Percentiles rank a stretch among this genome's conserved stretches.
These are phyloP conservation scores for Anguilla marmorata DNA, from an alignment of 2,797 vertebrate species.

Conservation along the genomic window DNA sequence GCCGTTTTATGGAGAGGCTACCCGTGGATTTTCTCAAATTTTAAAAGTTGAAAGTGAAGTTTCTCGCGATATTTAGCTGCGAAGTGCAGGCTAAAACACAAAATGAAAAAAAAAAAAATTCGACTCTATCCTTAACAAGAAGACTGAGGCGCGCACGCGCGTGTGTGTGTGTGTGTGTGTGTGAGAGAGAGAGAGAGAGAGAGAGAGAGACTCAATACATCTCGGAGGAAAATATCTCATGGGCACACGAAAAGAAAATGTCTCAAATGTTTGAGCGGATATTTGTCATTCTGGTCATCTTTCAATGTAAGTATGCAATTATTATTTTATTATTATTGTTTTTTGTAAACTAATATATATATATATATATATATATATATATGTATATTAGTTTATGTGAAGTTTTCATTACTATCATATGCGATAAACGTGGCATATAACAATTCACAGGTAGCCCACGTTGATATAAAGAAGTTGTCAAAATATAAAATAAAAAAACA, in stretches of 20 bases:
- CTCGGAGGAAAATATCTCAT: neutral
- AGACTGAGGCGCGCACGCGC: neutral
- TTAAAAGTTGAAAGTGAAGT: no score
- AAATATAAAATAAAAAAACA: neutral
- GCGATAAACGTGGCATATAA: neutral
- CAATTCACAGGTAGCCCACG: neutral
- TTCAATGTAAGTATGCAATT: slow-evolving; percentile 54
- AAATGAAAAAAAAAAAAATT: no score
- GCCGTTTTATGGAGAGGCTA: no score
- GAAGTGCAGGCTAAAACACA: no score
- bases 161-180: neutral
- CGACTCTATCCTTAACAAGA: no score
- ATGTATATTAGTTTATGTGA: neutral
- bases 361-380: no score
- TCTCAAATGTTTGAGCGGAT: slow-evolving; percentile 48
- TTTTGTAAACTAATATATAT: neutral
- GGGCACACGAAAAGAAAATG: slow-evolving; percentile 56
- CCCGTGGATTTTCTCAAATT: no score
- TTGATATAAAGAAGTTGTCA: neutral
- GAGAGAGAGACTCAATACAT: slow-evolving; percentile 31
- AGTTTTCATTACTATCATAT: no score
- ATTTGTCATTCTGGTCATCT: slow-evolving; percentile 56
- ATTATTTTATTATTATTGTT: neutral
- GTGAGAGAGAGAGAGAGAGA: slow-evolving; percentile 28
- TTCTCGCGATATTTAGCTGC: no score